phyloP scores from a whole-genome alignment of 2,888 invertebrate species.

The Hypsopygia costalis region DNA sequence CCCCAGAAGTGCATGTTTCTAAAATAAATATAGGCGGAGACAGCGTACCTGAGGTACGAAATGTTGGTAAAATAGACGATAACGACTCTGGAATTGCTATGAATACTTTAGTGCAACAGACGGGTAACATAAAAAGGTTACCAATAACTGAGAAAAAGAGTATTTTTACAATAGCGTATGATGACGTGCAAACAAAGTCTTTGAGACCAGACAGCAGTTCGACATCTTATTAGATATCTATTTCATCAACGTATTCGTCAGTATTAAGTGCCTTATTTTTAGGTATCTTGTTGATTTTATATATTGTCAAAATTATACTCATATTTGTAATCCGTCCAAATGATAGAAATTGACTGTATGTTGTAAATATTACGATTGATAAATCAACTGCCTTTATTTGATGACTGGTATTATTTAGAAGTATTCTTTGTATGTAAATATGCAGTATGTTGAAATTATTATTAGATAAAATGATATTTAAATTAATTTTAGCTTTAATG shows the following conservation, averaged over 20 bases:
- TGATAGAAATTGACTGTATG: constrained; percentile 10
- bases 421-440: constrained; percentile 35
- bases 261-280: constrained; percentile 53
- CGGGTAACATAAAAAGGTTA: constrained; percentile 81
- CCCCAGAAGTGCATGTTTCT: constrained; percentile 80
- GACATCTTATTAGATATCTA: constrained; percentile 76
- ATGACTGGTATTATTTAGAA: constrained; percentile 59
- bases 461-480: constrained; percentile 49
- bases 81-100: constrained; percentile 91
- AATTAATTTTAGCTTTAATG: constrained; percentile 56
- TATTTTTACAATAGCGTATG: constrained; percentile 95
- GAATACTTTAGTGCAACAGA: constrained; percentile 78
- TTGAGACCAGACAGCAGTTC: constrained; percentile 89
- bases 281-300: constrained; percentile 28
- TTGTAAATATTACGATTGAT: constrained; percentile 16
- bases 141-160: constrained; percentile 93
- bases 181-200: constrained; percentile 92
- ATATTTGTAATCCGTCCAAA: constrained; percentile 16
- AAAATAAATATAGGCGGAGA: constrained; percentile 75
- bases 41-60: constrained; percentile 38
- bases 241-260: constrained; percentile 22
- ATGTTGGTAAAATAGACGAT: constrained; percentile 76
- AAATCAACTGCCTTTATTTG: constrained; percentile 64
- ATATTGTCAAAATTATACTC: constrained; percentile 9
- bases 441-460: constrained; percentile 31